Evolutionary conservation across 2,113 vertebrate genomes (phyloP), one percentile per base, ranked within the genome.

Genomic region (Anseranas semipalmata): DNA sequence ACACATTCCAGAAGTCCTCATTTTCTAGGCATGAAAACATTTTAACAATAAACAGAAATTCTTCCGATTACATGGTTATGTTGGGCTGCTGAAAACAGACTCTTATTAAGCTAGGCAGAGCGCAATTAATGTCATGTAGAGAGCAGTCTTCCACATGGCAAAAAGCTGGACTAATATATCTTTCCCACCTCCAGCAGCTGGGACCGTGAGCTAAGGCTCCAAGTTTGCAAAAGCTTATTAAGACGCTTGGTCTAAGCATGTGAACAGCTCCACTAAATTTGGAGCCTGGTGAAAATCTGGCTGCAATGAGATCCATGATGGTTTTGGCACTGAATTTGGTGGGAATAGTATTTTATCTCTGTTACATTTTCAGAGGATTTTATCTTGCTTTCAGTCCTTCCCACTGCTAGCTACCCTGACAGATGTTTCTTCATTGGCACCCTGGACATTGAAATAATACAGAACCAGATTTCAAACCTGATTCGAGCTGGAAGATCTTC

Each of bases 21-120:
- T 96, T 87, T 92, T 94, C 91, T 82, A 56, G 81, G 62, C 93
- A 80, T 88, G 76, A 74, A 96, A 80, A 94, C 73, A 73, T 66
- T 83, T 97, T 67, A 97, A 92, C 89, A 85, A 95, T 55, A 97
- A 91, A 95, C 88, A 87, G 88, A 96, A 84, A 80, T 95, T 92
- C 96, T 90, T 88, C 85, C 12, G 24, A 87, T 95, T 95, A 92
- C 94, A 89, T 75, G 86, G 83, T 91, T 96, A 94, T 91, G 92
- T 86, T 94, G 2, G 1, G 48, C 80, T 92, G 95, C 89, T 94
- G 95, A 93, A 96, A 94, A 59, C 86, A 87, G 90, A 78, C 58
- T 92, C 88, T 75, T 93, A 94, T 79, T 93, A 89, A 90, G 70
- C 27, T 5, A 87, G 53, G 88, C 90, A 95, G 83, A 91, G 80